Evolutionary conservation across 2,797 vertebrate species (phyloP).

Genomic region (Melanotaenia boesemani): DNA sequence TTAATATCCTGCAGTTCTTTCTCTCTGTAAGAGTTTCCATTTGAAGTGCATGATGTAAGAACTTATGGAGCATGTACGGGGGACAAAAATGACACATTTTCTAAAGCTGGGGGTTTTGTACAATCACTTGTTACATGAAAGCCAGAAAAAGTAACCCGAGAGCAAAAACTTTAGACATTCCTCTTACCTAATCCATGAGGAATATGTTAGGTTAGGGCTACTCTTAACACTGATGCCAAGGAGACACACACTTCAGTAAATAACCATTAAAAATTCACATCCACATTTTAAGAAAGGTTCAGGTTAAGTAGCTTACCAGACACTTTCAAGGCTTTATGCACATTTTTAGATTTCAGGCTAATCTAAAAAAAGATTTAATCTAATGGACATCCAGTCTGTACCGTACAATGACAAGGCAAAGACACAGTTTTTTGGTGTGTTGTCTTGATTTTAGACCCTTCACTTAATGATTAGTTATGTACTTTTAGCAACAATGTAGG

Average conservation of each 20-base stretch:
- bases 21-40: slow-evolving; percentile 39
- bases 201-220: neutral
- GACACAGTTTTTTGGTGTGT: too few species aligned
- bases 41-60: slow-evolving; percentile 38
- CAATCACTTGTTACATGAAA: slow-evolving; percentile 25
- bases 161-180: neutral
- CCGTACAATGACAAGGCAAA: too few species aligned
- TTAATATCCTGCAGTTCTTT: slow-evolving; percentile 41
- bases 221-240: too few species aligned
- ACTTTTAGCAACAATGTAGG: neutral
- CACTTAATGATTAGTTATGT: neutral
- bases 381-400: too few species aligned
- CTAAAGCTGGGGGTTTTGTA: slow-evolving; percentile 12
- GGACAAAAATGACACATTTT: slow-evolving; percentile 27
- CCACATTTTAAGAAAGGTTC: neutral
- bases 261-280: neutral
- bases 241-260: neutral
- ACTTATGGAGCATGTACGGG: slow-evolving; percentile 26
- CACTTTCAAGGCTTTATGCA: neutral
- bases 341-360: neutral
- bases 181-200: slow-evolving; percentile 2
- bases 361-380: too few species aligned
- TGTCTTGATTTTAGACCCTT: too few species aligned
- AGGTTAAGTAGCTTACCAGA: neutral
- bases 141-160: slow-evolving; percentile 20